These are phyloP conservation scores for Strigamia crassipes DNA, from an alignment of 2,888 invertebrate genomes.

Conservation along the genomic window DNA sequence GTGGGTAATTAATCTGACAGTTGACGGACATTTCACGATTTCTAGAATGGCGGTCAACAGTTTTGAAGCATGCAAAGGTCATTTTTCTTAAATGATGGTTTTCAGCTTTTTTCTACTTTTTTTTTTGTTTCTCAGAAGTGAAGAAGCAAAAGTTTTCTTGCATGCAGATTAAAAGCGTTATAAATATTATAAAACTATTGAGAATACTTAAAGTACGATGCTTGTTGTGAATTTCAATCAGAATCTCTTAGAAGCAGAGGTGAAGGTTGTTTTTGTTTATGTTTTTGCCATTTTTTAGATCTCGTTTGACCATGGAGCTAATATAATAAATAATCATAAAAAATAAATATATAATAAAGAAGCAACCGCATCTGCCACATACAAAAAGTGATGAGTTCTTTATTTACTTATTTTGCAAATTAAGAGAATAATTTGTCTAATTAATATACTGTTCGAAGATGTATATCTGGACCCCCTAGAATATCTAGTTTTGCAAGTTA, in stretches of 20 bases:
- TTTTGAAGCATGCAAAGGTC: conserved; percentile 1
- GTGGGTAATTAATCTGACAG: conserved; percentile 18
- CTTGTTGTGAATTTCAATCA: conserved; percentile 4
- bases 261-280: conserved; percentile 38
- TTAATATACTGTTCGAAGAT: neutral
- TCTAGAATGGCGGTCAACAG: neutral
- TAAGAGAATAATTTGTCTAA: conserved; percentile 9
- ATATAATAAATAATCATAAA: too few species aligned
- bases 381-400: neutral
- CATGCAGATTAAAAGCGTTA: neutral
- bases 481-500: neutral
- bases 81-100: neutral
- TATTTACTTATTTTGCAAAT: neutral
- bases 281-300: conserved; percentile 3
- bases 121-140: neutral
- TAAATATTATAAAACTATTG: neutral
- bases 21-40: neutral
- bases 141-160: neutral
- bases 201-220: neutral
- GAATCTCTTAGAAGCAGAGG: neutral
- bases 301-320: conserved; percentile 21
- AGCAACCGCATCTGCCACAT: neutral
- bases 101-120: neutral
- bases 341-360: conserved; percentile 1
- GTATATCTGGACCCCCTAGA: too few species aligned